Evolutionary conservation across 2,797 vertebrate species (phyloP).

Genomic region (Chiloscyllium punctatum): DNA sequence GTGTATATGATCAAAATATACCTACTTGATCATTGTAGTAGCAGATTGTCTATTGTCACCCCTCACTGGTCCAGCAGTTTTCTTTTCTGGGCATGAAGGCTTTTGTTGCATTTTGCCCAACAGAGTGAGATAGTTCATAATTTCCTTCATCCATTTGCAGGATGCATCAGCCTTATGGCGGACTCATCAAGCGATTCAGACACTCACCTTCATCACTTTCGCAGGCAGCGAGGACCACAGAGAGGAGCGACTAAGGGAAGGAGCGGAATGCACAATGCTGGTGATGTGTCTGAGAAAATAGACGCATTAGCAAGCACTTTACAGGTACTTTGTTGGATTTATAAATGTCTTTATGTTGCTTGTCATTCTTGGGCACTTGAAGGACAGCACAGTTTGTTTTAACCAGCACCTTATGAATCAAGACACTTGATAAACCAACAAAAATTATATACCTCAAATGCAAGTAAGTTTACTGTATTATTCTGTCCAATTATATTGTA

Average conservation of each 20-base stretch:
- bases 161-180: conserved; percentile 59
- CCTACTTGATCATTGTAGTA: not conserved
- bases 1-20: not conserved
- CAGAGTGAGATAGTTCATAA: not conserved
- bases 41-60: not conserved
- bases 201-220: conserved; percentile 49
- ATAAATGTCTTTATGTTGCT: not conserved
- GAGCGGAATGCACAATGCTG: conserved; percentile 44
- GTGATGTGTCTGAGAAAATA: conserved; percentile 77
- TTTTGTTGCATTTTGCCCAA: too few species aligned
- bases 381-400: too few species aligned
- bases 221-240: conserved; percentile 52
- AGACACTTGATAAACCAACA: too few species aligned
- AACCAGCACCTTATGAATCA: too few species aligned
- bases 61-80: not conserved
- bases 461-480: too few species aligned
- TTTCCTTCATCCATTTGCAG: not conserved
- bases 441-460: too few species aligned
- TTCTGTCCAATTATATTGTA: too few species aligned
- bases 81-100: not conserved
- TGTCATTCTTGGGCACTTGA: not conserved
- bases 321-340: conserved; percentile 61
- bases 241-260: conserved; percentile 50
- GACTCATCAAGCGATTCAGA: conserved; percentile 82
- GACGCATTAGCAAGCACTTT: conserved; percentile 79